Percentiles rank a stretch among this genome's conserved stretches.
Evolutionary conservation across 2,113 vertebrate genomes (phyloP).

Genomic region (Podocnemis expansa): DNA sequence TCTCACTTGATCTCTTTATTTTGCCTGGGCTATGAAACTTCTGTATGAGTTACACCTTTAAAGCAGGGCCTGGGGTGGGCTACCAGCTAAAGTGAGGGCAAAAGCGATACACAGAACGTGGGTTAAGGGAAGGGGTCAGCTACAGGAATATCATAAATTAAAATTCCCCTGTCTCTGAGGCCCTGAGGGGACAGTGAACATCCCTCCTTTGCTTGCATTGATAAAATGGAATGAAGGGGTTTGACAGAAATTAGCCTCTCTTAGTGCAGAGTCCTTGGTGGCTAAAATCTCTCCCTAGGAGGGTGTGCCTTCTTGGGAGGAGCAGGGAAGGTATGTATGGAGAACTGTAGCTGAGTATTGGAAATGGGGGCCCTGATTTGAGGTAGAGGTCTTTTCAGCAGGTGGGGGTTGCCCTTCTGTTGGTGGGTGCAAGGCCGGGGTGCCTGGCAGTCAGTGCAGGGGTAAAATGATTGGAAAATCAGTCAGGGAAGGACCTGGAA

Average conservation of each 20-base stretch:
- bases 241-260: background rate
- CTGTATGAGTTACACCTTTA: constrained; percentile 29
- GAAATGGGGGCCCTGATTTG: background rate
- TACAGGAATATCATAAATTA: constrained; percentile 48
- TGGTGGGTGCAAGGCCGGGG: background rate
- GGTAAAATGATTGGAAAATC: background rate
- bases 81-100: constrained; percentile 23
- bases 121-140: constrained; percentile 34
- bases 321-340: background rate
- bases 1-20: constrained; percentile 65
- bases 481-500: background rate
- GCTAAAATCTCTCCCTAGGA: background rate
- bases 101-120: background rate
- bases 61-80: constrained; percentile 20
- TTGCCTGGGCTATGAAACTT: constrained; percentile 49
- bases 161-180: background rate
- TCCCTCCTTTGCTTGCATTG: constrained; percentile 28
- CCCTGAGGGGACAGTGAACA: background rate
- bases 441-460: rapidly evolving
- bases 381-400: background rate
- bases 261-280: background rate
- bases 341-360: background rate
- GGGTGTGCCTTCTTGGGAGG: background rate
- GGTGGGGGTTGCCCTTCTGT: background rate
- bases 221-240: background rate